Evolutionary conservation across 1,140 invertebrate species (phyloP), one percentile per base, ranked within the genome.

Genomic region (Gerris buenoi): DNA sequence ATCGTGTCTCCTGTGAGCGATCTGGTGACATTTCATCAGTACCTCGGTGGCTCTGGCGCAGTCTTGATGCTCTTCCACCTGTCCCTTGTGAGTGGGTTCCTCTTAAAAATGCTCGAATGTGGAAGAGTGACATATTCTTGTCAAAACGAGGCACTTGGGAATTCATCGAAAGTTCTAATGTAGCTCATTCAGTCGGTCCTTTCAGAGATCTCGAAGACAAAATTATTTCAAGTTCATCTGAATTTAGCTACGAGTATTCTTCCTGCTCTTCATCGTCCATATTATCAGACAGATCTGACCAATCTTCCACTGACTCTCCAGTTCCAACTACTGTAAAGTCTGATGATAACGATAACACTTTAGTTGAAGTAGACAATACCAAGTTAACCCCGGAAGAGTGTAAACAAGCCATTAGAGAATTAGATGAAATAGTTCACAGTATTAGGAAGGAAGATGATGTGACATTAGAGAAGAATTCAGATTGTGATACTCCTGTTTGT

Each of bases 401-500:
- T 71, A 69, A 78, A 33, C 76, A 79, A 69, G 78, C 81, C 27
- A 71, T 82, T 1, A 81, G 79, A 71, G 78, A 83, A 71, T 73
- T 84, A 15, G 79, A 81, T 70, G 81, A 83, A 71, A 74, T 75
- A 5, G 71, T 74, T 13, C 69, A 61, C 23, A 69, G 70, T 57
- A 65, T 70, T 15, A 56, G 33, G 18, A 59, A 60, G 46, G 63
- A 63, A 18, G 33, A 46, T 46, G 5, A 10, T 10, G 33, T 18
- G 57, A 10, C 28, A 22, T 22, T 22, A 56, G 27, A 14, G 2
- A 22, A 18, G 29, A 33, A 5, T 13, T 3, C n/a, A 14, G 27
- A 27, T 15, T 26, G 22, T 26, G 26, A 15, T 25, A 18, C 25
- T 2, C 27, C 33, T 46, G 18, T 5, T 5, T 5, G 33, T 46